phyloP scores from a whole-genome alignment of 2,888 invertebrate genomes.

The Thymelicus lineola region DNA sequence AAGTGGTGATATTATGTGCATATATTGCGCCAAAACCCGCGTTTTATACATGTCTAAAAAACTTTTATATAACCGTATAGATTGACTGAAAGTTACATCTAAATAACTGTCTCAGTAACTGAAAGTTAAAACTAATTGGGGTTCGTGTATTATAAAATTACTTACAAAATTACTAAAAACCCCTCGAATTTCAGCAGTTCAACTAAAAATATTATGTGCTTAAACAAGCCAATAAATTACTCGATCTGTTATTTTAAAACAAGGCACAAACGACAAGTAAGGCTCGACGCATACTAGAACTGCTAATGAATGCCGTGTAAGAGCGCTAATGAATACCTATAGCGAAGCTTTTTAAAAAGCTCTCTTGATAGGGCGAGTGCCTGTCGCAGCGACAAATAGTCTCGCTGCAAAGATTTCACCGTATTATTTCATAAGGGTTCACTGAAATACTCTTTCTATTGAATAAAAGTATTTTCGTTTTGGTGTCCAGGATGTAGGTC shows the following conservation, averaged over 20 bases:
- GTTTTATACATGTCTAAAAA: no score
- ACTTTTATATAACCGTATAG: no score
- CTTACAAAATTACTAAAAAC: no score
- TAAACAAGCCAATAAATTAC: neutral
- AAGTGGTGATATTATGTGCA: no score
- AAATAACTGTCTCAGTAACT: no score
- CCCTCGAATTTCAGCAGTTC: neutral
- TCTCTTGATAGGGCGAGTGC: slow-evolving; percentile 61
- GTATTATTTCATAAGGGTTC: slow-evolving; percentile 17
- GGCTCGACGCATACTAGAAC: slow-evolving; percentile 25
- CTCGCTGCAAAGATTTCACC: slow-evolving; percentile 36
- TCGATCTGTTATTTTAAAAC: slow-evolving; percentile 20
- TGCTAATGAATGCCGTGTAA: slow-evolving; percentile 69
- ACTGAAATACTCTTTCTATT: slow-evolving; percentile 17
- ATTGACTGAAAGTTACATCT: no score
- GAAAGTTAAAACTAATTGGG: no score
- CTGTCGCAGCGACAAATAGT: slow-evolving; percentile 45
- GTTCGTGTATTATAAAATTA: no score
- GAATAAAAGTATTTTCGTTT: neutral
- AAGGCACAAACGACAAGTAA: slow-evolving; percentile 21
- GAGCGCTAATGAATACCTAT: slow-evolving; percentile 69
- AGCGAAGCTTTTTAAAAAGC: slow-evolving; percentile 64
- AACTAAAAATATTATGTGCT: neutral
- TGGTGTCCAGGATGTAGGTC: no score
- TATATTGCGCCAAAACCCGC: no score